A percentile compares a stretch with the other conserved stretches of the same genome.
These are phyloP conservation scores for Erpetoichthys calabaricus DNA, from an alignment of 2,797 vertebrate genomes.

Conservation along the genomic window DNA sequence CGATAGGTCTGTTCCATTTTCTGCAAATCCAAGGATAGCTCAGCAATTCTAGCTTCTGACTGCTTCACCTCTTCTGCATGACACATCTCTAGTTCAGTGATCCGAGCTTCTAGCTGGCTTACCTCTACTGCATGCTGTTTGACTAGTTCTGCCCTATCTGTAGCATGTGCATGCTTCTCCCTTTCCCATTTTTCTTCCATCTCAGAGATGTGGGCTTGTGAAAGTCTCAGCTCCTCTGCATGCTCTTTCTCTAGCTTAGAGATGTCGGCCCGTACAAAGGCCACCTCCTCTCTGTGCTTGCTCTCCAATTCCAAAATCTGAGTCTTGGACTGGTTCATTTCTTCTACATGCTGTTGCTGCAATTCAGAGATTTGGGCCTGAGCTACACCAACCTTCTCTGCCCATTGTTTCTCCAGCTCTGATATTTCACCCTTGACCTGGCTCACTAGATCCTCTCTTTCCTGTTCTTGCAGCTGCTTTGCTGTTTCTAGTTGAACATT, in stretches of 20 bases:
- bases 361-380: constrained; percentile 25
- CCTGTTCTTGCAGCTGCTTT: constrained; percentile 35
- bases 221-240: constrained; percentile 29
- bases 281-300: constrained; percentile 35
- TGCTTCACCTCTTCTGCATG: constrained; percentile 12
- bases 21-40: no score
- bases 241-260: constrained; percentile 27
- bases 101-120: no score
- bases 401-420: constrained; percentile 19
- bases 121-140: constrained; percentile 17
- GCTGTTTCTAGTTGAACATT: constrained; percentile 35
- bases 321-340: constrained; percentile 22
- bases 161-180: constrained; percentile 11
- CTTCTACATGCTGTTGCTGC: constrained; percentile 22
- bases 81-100: constrained; percentile 23
- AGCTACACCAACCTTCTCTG: constrained; percentile 33
- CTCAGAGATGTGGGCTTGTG: no score
- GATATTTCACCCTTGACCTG: constrained; percentile 7
- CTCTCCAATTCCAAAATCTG: constrained; percentile 5
- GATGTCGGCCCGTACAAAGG: constrained; percentile 18
- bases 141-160: constrained; percentile 29
- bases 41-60: no score
- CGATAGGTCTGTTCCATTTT: no score
- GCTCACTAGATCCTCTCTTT: constrained; percentile 44
- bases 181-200: constrained; percentile 21